Evolutionary conservation across 2,797 vertebrate species (phyloP), one percentile per base, ranked within the genome.

Genomic region (Remorina albescens): DNA sequence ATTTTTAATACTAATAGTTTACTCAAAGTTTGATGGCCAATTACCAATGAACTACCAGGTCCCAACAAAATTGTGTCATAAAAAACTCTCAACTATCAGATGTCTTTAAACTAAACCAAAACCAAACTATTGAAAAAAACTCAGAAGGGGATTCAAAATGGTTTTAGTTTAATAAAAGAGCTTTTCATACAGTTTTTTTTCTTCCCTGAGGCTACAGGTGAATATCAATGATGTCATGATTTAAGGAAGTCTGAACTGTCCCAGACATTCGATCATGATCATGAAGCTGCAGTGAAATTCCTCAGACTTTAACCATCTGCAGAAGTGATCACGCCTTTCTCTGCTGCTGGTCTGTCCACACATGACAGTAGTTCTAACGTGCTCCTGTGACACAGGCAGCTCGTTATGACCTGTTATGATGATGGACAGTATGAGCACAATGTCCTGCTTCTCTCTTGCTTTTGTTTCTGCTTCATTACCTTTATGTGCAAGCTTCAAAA

Each of bases 261-360:
- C 13, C 63, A 59, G 81, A 77, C 66, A 72, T 80, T 62, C 55
- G 75, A 85, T 73, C 71, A 28, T 69, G 69, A 76, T 78, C 74
- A n/a, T 76, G 59, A 80, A 69, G 75, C 64, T 57, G 10, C 71
- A 74, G 55, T 73, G 16, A 85, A 81, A 84, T 78, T 86, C 74
- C 67, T 72, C 65, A 74, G 78, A 65, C 72, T 63, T 51, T 1
- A 49, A 19, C 47, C 74, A 53, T 82, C 78, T 90, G 89, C 75
- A 58, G 64, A 83, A 83, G 64, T 8, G 26, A 74, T 88, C 71
- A 81, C 6, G 66, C 28, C n/a, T 39, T 46, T 44, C 23, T 19
- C 36, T 57, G 36, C 67, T 57, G 50, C 28, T 67, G 54, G 25
- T 76, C 65, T 36, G 7, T 51, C 30, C 51, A 32, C 57, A 56